Evolutionary conservation across 2,888 invertebrate genomes (phyloP).

Genomic region (Megaustenia siamemsis): DNA sequence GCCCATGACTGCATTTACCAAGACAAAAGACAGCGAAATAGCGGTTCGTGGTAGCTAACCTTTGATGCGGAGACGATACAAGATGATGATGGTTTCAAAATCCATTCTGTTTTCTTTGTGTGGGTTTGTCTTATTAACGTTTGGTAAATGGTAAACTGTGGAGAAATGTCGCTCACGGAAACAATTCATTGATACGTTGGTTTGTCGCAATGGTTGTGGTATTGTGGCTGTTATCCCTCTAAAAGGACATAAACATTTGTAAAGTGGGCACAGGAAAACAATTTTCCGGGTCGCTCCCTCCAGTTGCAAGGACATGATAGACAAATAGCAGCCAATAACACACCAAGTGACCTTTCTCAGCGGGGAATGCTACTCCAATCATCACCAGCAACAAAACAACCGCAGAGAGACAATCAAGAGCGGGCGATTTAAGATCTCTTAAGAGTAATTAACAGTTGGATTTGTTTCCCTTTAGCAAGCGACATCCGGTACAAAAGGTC

Average conservation of each 20-base stretch:
- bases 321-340: not conserved
- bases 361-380: not conserved
- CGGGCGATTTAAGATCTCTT: conserved; percentile 13
- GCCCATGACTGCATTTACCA: too few relatives aligned
- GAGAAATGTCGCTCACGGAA: too few relatives aligned
- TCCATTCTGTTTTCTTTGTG: too few relatives aligned
- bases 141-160: too few relatives aligned
- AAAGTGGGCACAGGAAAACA: conserved; percentile 9
- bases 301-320: not conserved
- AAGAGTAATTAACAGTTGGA: conserved; percentile 37
- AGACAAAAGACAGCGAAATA: too few relatives aligned
- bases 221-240: too few relatives aligned
- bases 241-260: not conserved
- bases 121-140: too few relatives aligned
- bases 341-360: not conserved
- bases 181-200: too few relatives aligned
- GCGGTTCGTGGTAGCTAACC: too few relatives aligned
- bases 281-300: not conserved
- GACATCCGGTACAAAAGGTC: not conserved
- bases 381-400: not conserved
- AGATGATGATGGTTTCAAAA: too few relatives aligned
- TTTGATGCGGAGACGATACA: too few relatives aligned
- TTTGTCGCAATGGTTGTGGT: too few relatives aligned
- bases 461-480: conserved; percentile 5
- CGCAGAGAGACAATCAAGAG: conserved; percentile 13